A percentile compares a stretch with the other conserved stretches of the same genome.
Conservation (phyloP, 2,113 vertebrate genomes). For the Opisthocomus hoazin region DNA sequence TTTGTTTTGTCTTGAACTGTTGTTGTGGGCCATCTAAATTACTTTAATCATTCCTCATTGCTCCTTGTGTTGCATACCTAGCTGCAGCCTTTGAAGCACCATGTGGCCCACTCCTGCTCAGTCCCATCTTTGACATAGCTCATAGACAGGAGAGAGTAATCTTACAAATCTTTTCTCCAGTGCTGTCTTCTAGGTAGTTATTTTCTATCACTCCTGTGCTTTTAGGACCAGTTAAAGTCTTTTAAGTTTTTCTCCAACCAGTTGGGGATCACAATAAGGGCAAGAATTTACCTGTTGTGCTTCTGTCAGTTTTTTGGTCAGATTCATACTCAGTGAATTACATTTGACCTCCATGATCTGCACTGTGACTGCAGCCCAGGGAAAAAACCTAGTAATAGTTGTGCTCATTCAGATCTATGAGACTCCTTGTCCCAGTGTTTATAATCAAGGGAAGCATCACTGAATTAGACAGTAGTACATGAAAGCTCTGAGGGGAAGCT, state of each 20-base stretch:
- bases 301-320: neutral
- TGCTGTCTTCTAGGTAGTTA: neutral
- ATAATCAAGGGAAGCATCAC: neutral
- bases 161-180: neutral
- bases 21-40: neutral
- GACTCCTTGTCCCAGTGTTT: neutral
- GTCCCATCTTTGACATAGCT: neutral
- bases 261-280: neutral
- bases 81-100: neutral
- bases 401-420: neutral
- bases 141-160: neutral
- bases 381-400: neutral
- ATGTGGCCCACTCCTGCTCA: neutral
- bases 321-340: neutral
- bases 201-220: neutral
- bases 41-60: neutral
- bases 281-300: neutral
- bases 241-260: neutral
- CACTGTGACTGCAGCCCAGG: neutral
- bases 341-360: neutral
- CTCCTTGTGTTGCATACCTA: neutral
- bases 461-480: neutral
- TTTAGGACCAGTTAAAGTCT: neutral
- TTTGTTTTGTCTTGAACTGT: neutral
- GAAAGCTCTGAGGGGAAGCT: neutral